These are phyloP conservation scores for Martes martes DNA, from an alignment of 2,113 vertebrate species.

Conservation along the genomic window DNA sequence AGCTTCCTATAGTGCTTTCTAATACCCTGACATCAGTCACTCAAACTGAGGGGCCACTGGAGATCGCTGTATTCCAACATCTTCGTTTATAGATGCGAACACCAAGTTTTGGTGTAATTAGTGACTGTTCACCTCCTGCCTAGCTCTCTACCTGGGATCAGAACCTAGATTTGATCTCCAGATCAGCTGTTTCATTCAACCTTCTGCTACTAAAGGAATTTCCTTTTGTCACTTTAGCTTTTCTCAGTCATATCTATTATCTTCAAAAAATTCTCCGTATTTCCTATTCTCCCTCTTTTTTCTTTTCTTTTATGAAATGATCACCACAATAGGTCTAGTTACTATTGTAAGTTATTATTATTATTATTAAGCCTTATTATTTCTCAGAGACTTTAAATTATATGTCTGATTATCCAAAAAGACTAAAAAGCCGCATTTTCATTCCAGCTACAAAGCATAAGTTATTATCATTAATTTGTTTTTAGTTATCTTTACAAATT, in stretches of 20 bases:
- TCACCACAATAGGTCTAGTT: neutral
- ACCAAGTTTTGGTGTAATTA: neutral
- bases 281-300: neutral
- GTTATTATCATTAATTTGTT: neutral
- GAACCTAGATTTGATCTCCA: neutral
- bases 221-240: neutral
- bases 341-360: neutral
- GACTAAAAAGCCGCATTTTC: neutral
- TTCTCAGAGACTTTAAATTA: slow-evolving; percentile 8
- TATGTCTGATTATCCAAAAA: neutral
- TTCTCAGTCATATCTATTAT: neutral
- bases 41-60: neutral
- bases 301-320: neutral
- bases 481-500: slow-evolving; percentile 11
- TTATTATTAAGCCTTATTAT: neutral
- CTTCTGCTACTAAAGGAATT: neutral
- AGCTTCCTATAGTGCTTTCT: slow-evolving; percentile 38
- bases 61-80: neutral
- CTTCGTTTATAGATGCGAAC: slow-evolving; percentile 20
- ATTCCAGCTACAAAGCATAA: neutral
- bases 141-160: neutral
- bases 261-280: neutral
- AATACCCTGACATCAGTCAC: neutral
- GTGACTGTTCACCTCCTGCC: neutral
- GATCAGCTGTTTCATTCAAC: neutral